Evolutionary conservation across 2,797 vertebrate genomes (phyloP), one percentile per base, ranked within the genome.

Genomic region (Syngnathus rostellatus): DNA sequence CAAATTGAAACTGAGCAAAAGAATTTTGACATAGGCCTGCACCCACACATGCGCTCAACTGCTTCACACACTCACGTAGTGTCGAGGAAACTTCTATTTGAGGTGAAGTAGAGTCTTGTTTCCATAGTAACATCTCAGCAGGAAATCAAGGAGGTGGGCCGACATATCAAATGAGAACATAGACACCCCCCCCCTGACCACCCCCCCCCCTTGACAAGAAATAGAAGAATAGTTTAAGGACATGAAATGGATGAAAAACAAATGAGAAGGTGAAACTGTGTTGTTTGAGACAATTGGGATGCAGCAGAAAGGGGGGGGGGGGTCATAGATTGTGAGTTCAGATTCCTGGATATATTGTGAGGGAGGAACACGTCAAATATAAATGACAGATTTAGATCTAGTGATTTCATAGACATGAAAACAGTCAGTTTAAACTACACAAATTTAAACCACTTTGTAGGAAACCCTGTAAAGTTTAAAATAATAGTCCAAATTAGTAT

Each of bases 121-220:
- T 90, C 90, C 89, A 92, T 92, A 89, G 90, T 81, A 91, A 92
- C 91, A 80, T 83, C 81, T 78, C 83, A 78, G 77, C 83, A 88
- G 81, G 71, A 59, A 82, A 83, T 88, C 83, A 82, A 81, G 79
- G 72, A 85, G 81, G 86, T 88, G 83, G 87, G 74, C 81, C 76
- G 80, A 80, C 74, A 69, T 81, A 89, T 84, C 83, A 85, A 90
- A 88, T 89, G 86, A 76, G 73, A 88, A 89, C 83, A 86, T 31
- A 31, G 31, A 2, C 31, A 2, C 79, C 89, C 87, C 87, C 43
- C n/a, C n/a, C n/a, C n/a, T n/a, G n/a, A n/a, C n/a, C 1, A 23
- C 1, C 25, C 25, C 25, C 85, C 76, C 84, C 88, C 86, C 79
- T 85, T 12, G 85, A 86, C 85, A 79, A 69, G 76, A 55, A 63